A percentile compares a stretch with the other conserved stretches of the same genome.
Evolutionary conservation across 2,888 invertebrate species (phyloP).

Genomic region (Diarsia rubi): DNA sequence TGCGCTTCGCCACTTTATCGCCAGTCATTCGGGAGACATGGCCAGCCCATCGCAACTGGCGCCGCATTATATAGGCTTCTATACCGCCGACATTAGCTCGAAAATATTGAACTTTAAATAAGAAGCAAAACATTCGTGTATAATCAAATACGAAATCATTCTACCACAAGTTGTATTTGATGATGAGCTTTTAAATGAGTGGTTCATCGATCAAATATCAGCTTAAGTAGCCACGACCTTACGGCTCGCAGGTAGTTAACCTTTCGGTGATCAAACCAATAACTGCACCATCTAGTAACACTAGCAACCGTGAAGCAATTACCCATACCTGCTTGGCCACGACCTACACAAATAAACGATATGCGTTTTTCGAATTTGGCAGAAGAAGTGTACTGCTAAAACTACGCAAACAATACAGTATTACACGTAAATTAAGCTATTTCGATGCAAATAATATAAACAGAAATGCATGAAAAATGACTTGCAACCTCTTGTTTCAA

Average conservation of each 20-base stretch:
- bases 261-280: slow-evolving; percentile 3
- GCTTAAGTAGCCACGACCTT: not conserved
- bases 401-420: not conserved
- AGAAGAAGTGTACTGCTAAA: not conserved
- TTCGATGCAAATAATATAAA: too few relatives aligned
- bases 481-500: too few relatives aligned
- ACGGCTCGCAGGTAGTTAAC: not conserved
- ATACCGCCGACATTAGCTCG: too few relatives aligned
- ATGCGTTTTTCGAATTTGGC: not conserved
- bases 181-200: not conserved
- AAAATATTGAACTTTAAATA: too few relatives aligned
- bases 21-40: too few relatives aligned
- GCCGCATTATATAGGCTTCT: too few relatives aligned
- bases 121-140: not conserved
- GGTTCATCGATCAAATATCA: not conserved
- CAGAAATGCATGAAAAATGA: too few relatives aligned
- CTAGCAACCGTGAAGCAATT: slow-evolving; percentile 14
- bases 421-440: too few relatives aligned
- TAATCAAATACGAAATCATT: not conserved
- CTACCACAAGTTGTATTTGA: not conserved
- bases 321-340: not conserved
- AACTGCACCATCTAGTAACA: slow-evolving; percentile 1
- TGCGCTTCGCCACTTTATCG: too few relatives aligned
- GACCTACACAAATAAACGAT: not conserved
- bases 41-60: too few relatives aligned